Conservation (phyloP, 2,888 invertebrate genomes). For the Notodonta ziczac region DNA sequence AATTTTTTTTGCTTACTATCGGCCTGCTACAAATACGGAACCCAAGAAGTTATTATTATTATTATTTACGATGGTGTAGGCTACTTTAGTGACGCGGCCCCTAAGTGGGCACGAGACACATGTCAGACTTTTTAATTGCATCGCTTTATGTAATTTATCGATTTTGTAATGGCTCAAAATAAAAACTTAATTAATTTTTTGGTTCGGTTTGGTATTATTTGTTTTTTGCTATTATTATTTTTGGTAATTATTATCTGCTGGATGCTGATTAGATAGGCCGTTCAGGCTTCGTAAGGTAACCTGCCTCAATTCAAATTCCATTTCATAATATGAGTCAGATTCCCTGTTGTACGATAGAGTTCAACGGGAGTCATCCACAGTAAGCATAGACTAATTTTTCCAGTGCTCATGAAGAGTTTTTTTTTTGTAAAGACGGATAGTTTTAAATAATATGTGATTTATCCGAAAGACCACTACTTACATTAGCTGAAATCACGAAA, state of each 20-base stretch:
- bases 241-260: neutral
- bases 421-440: too few relatives aligned
- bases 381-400: too few relatives aligned
- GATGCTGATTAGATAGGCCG: neutral
- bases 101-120: conserved; percentile 47
- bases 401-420: too few relatives aligned
- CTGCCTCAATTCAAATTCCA: neutral
- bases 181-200: conserved; percentile 60
- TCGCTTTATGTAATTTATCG: conserved; percentile 50
- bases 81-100: conserved; percentile 40
- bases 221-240: conserved; percentile 39
- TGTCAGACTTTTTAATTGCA: conserved; percentile 55
- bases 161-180: conserved; percentile 43
- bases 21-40: conserved; percentile 17
- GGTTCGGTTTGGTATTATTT: conserved; percentile 43
- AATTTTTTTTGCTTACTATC: neutral
- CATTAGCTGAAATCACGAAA: too few relatives aligned
- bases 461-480: too few relatives aligned
- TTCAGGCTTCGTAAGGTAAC: neutral
- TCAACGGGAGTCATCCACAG: too few relatives aligned
- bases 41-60: conserved; percentile 20
- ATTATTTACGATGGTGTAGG: conserved; percentile 41
- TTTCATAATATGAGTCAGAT: neutral
- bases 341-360: too few relatives aligned
- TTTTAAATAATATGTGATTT: too few relatives aligned